Percentiles rank a stretch among this genome's conserved stretches.
These are phyloP conservation scores for Gnathonemus echidnorhynchus DNA, from an alignment of 2,113 vertebrate species.

Conservation along the genomic window DNA sequence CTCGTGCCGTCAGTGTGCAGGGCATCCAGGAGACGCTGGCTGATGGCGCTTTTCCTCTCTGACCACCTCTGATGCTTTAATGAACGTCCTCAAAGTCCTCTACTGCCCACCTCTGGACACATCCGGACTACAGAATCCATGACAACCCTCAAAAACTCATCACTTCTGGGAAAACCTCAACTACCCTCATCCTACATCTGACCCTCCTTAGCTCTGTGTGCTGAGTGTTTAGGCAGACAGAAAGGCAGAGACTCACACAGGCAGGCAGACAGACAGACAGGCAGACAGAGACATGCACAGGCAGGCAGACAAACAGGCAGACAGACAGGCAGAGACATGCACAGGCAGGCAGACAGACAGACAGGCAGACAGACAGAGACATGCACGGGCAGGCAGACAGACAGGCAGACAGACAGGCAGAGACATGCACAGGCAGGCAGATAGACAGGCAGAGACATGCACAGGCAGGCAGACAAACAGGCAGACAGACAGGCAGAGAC, in stretches of 20 bases:
- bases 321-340: too few species aligned
- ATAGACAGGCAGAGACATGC: too few species aligned
- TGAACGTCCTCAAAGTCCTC: neutral
- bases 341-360: too few species aligned
- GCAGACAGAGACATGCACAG: too few species aligned
- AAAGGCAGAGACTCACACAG: neutral
- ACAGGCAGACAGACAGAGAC: too few species aligned
- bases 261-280: neutral
- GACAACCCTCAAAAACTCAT: neutral
- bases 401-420: too few species aligned
- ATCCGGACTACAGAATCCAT: neutral
- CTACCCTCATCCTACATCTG: neutral
- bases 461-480: too few species aligned
- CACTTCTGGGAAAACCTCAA: neutral
- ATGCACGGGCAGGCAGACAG: too few species aligned
- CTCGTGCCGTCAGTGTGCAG: neutral
- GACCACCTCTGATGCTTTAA: neutral
- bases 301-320: too few species aligned
- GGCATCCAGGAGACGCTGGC: neutral
- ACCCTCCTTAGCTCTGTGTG: neutral
- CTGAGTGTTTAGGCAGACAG: neutral
- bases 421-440: too few species aligned
- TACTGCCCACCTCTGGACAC: neutral
- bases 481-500: too few species aligned
- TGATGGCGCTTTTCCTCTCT: neutral